Conservation (phyloP, 2,888 invertebrate species). For the Acronicta alni region DNA sequence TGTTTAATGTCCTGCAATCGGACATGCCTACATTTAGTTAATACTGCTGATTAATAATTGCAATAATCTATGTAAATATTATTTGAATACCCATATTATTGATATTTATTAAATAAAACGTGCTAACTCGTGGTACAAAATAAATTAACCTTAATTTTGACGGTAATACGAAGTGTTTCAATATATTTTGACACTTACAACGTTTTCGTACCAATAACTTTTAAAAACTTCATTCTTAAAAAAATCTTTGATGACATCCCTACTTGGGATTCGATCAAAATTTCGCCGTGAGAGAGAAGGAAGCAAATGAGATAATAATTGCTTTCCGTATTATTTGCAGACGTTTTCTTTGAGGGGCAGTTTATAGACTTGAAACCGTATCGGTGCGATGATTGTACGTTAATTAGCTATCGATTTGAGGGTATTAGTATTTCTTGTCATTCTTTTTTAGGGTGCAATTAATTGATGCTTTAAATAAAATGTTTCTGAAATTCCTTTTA, state of each 20-base stretch:
- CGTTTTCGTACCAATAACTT: constrained; percentile 15
- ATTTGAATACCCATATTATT: no score
- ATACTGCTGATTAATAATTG: no score
- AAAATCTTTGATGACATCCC: constrained; percentile 80
- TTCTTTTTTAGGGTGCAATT: constrained; percentile 19
- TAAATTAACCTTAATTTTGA: no score
- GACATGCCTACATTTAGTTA: no score
- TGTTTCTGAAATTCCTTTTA: no score
- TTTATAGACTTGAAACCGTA: constrained; percentile 52
- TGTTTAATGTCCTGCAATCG: no score
- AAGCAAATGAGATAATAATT: constrained; percentile 83
- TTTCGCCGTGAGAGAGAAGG: constrained; percentile 70
- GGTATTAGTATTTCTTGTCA: constrained; percentile 31
- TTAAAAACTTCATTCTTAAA: constrained; percentile 71
- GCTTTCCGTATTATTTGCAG: constrained; percentile 77
- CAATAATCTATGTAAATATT: no score
- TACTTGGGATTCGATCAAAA: constrained; percentile 81
- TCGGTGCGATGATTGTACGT: constrained; percentile 65
- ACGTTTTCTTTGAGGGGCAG: constrained; percentile 69
- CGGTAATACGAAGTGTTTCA: background rate
- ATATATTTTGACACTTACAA: constrained; percentile 16
- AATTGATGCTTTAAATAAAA: constrained; percentile 39
- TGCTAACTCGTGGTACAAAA: no score
- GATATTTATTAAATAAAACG: no score
- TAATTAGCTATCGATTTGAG: constrained; percentile 68